Evolutionary conservation across 2,888 invertebrate species (phyloP).

Genomic region (Catocala nupta): DNA sequence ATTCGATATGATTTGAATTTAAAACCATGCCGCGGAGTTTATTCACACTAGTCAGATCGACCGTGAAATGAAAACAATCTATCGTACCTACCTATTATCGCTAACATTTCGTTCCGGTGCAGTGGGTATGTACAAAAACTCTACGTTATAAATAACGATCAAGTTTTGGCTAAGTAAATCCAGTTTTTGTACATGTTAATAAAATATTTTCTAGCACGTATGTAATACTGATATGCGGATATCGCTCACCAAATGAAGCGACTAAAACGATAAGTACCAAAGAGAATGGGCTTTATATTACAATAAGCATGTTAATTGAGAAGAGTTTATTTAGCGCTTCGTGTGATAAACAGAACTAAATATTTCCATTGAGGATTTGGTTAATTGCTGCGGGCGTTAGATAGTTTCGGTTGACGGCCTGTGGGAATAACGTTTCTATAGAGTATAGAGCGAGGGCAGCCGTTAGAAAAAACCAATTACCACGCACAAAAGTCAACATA

Average conservation of each 20-base stretch:
- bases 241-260: constrained; percentile 27
- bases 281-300: constrained; percentile 26
- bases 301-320: constrained; percentile 22
- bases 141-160: constrained; percentile 24
- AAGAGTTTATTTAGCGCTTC: constrained; percentile 26
- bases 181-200: constrained; percentile 22
- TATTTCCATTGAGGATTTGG: constrained; percentile 43
- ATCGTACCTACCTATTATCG: constrained; percentile 38
- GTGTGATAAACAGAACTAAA: constrained; percentile 30
- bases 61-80: constrained; percentile 64
- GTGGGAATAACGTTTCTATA: constrained; percentile 49
- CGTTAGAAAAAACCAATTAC: constrained; percentile 54
- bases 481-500: constrained; percentile 46
- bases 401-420: constrained; percentile 53
- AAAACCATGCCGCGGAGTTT: constrained; percentile 61
- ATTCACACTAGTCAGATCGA: constrained; percentile 68
- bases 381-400: constrained; percentile 47
- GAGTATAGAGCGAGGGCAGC: constrained; percentile 42
- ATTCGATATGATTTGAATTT: constrained; percentile 67
- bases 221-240: constrained; percentile 14
- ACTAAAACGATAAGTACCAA: constrained; percentile 25
- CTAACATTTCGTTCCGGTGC: constrained; percentile 50
- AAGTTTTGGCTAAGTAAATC: constrained; percentile 26
- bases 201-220: constrained; percentile 7
- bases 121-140: constrained; percentile 32